Evolutionary conservation across 2,113 vertebrate species (phyloP).

Genomic region (Rhynchomys soricoides): DNA sequence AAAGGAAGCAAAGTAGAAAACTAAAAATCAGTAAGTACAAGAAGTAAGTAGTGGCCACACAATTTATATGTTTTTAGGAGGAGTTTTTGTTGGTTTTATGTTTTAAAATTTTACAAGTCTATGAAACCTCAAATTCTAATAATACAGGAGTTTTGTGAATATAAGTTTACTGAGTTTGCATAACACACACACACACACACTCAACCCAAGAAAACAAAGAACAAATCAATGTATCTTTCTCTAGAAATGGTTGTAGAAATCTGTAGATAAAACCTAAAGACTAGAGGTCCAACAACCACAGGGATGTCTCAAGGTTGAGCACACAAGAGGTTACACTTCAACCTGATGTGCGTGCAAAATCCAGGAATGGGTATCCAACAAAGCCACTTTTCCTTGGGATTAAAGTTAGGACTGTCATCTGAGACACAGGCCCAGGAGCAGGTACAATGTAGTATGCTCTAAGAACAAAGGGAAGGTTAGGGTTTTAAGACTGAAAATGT

Average conservation of each 20-base stretch:
- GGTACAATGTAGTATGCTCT: neutral
- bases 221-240: neutral
- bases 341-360: neutral
- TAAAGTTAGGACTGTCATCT: neutral
- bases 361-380: neutral
- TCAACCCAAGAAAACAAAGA: no score
- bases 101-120: neutral
- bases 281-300: neutral
- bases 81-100: neutral
- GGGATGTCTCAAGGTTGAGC: neutral
- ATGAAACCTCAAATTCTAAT: neutral
- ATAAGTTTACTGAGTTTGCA: neutral
- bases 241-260: neutral
- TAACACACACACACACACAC: no score
- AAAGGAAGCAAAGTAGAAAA: neutral
- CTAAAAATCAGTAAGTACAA: neutral
- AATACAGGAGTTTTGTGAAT: neutral
- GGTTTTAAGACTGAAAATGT: neutral
- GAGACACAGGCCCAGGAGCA: neutral
- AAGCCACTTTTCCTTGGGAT: neutral
- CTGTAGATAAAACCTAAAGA: neutral
- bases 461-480: neutral
- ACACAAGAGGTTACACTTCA: neutral
- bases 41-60: neutral
- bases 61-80: neutral